Evolutionary conservation across 2,113 vertebrate genomes (phyloP), one percentile per base, ranked within the genome.

Genomic region (Falco punctatus): DNA sequence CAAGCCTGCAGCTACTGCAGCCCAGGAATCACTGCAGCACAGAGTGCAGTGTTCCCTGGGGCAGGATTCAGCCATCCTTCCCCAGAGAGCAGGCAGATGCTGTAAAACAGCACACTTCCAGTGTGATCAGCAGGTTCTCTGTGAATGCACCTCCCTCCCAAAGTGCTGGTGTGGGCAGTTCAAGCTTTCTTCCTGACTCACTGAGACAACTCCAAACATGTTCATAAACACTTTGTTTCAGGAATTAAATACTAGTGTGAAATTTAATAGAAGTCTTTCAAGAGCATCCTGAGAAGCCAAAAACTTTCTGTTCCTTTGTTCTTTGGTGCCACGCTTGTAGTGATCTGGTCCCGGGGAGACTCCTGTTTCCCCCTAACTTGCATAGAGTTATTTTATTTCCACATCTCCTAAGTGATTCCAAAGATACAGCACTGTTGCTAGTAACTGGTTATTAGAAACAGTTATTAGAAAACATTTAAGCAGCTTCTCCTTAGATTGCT

Each of bases 41-140:
- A 19, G 12, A 11, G 46, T 5, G 33, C 35, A 2, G 0, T 4
- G 6, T 8, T 46, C 42, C 54, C 10, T 1, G 1, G 49, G 54
- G 59, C 38, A 46, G 44, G 35, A 61, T 28, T 55, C 46, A 21
- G 51, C 30, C 38, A 3, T 21, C 40, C 32, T 38, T 57, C 35
- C 40, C 38, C 38, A 11, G 5, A 15, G 13, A 23, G 30, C 2
- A 5, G 24, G 58, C 28, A 69, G 38, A 23, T 0, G 3, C 18
- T 1, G 2, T 8, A 22, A 59, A 58, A 2, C 27, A 1, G 23
- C 33, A 13, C 3, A 0, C 17, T 30, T 17, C 32, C 54, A 52
- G 38, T 0, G 32, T 3, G 10, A 67, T 9, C 54, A 4, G 0
- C 2, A 32, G 54, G 13, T 14, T 69, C 54, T 38, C 57, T 33